phyloP scores from a whole-genome alignment of 2,113 vertebrate species.

The Proterorhinus semilunaris region DNA sequence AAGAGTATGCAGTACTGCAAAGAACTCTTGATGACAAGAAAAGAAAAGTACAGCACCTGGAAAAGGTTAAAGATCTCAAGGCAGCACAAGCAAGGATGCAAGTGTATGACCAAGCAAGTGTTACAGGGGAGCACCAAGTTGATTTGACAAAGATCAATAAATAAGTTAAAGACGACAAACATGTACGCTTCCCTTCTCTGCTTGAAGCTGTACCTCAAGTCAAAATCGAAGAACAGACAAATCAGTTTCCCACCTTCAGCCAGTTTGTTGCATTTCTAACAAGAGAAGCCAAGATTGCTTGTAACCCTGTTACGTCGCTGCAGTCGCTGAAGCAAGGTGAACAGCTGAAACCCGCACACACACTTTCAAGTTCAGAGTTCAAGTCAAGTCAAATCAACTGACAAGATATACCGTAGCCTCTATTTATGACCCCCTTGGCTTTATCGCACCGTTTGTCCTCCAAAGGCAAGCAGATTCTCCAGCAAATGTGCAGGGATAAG shows the following conservation, averaged over 20 bases:
- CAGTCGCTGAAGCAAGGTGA: constrained; percentile 25
- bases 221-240: constrained; percentile 15
- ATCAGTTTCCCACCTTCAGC: constrained; percentile 33
- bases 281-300: constrained; percentile 32
- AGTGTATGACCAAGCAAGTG: not conserved
- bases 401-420: not conserved
- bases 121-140: not conserved
- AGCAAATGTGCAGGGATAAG: not conserved
- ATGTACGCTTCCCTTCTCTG: not conserved
- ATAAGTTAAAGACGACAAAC: not conserved
- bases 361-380: not conserved
- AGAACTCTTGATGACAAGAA: not conserved
- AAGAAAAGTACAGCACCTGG: constrained; percentile 6
- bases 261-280: constrained; percentile 43
- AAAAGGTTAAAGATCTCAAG: constrained; percentile 6
- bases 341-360: constrained; percentile 9
- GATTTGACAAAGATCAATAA: not conserved
- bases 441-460: not conserved
- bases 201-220: not conserved
- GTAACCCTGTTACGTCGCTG: constrained; percentile 27
- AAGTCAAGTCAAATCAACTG: not conserved
- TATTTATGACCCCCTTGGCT: not conserved
- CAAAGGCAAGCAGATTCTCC: not conserved
- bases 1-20: no score
- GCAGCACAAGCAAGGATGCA: constrained; percentile 13